Evolutionary conservation across 2,797 vertebrate species (phyloP).

Genomic region (Peromyscus melanophrys): DNA sequence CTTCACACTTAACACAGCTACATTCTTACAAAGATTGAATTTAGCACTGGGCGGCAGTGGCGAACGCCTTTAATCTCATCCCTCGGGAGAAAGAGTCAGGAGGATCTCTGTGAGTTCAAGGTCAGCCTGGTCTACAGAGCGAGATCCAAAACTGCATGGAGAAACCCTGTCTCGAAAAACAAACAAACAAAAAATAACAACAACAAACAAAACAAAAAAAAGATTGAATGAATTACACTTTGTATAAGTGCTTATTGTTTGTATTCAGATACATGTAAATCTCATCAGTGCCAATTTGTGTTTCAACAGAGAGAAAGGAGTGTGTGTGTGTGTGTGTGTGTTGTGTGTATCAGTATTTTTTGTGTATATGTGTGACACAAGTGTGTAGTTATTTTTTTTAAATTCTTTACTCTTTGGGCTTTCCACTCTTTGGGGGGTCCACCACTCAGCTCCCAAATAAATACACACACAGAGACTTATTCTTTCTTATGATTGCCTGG

Average conservation of each 20-base stretch:
- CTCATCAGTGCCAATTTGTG: background rate
- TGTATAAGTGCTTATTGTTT: slow-evolving; percentile 34
- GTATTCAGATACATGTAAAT: background rate
- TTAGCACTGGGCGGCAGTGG: background rate
- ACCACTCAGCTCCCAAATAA: background rate
- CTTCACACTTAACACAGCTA: background rate
- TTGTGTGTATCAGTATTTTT: background rate
- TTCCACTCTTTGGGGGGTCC: background rate
- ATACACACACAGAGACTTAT: background rate
- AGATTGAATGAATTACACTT: background rate
- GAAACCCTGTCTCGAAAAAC: too few relatives aligned
- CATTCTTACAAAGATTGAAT: background rate
- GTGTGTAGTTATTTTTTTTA: background rate
- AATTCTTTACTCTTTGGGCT: background rate
- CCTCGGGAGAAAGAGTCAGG: too few relatives aligned
- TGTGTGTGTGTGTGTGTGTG: too few relatives aligned
- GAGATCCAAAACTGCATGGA: too few relatives aligned
- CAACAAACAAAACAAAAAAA: background rate
- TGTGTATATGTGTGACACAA: background rate
- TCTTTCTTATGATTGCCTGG: background rate
- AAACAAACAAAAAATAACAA: too few relatives aligned
- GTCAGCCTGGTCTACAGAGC: too few relatives aligned
- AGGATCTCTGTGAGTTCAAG: too few relatives aligned
- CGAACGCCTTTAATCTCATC: too few relatives aligned
- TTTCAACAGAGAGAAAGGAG: background rate